Evolutionary conservation across 2,888 invertebrate genomes (phyloP).

Genomic region (Lacanobia wlatinum): DNA sequence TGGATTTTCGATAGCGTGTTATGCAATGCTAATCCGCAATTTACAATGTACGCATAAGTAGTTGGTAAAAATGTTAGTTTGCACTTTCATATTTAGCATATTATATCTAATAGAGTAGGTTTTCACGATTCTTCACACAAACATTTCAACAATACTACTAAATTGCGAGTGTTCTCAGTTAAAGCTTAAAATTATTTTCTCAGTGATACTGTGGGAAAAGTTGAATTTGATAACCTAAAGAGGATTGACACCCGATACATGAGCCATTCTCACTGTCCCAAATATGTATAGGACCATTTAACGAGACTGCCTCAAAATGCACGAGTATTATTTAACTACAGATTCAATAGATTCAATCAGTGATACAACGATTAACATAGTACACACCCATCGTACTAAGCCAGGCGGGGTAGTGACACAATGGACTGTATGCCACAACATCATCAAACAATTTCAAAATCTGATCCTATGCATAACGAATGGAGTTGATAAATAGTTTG

Average conservation of each 20-base stretch:
- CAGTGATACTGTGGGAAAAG: slow-evolving; percentile 18
- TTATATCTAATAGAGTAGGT: not conserved
- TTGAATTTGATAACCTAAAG: slow-evolving; percentile 13
- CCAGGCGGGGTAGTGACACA: slow-evolving; percentile 80
- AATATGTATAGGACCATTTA: slow-evolving; percentile 60
- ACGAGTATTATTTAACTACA: slow-evolving; percentile 73
- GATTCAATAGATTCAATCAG: slow-evolving; percentile 85
- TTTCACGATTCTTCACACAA: not conserved
- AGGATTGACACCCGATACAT: slow-evolving; percentile 27
- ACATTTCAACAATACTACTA: not conserved
- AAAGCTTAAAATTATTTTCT: not conserved
- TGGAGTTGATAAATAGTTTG: slow-evolving; percentile 90
- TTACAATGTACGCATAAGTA: slow-evolving; percentile 8
- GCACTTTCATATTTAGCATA: not conserved
- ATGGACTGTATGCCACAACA: slow-evolving; percentile 85
- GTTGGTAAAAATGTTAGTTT: not conserved
- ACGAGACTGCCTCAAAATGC: slow-evolving; percentile 64
- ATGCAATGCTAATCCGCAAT: slow-evolving; percentile 21
- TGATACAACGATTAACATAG: slow-evolving; percentile 86
- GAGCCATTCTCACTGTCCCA: slow-evolving; percentile 44
- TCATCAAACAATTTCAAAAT: slow-evolving; percentile 90
- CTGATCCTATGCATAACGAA: slow-evolving; percentile 90
- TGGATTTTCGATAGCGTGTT: slow-evolving; percentile 2
- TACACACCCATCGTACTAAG: slow-evolving; percentile 89
- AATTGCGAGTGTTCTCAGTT: slow-evolving; percentile 17